phyloP scores from a whole-genome alignment of 2,797 vertebrate species.

The Chaetophractus vellerosus region DNA sequence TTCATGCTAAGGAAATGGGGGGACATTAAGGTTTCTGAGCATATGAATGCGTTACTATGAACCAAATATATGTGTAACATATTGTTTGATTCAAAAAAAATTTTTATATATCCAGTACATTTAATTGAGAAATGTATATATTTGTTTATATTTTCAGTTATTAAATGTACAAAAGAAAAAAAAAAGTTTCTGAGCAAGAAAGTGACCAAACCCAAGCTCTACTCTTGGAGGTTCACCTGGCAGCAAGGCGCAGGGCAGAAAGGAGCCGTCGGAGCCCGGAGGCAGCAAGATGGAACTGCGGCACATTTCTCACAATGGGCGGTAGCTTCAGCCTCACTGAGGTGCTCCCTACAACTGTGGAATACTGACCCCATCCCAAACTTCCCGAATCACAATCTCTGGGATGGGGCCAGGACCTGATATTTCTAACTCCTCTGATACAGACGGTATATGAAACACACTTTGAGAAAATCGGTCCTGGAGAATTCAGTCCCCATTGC shows the following conservation, averaged over 20 bases:
- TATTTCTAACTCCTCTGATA: background rate
- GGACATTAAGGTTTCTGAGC: background rate
- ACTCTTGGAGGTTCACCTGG: background rate
- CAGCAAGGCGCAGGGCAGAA: background rate
- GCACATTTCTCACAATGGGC: background rate
- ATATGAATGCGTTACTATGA: background rate
- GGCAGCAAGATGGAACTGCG: background rate
- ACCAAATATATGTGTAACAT: no score
- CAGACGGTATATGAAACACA: slow-evolving; percentile 21
- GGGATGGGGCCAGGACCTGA: background rate
- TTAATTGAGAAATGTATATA: no score
- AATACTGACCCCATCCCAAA: background rate
- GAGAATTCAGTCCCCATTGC: background rate
- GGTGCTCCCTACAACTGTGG: background rate
- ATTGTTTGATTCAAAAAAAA: no score
- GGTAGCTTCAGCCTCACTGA: background rate
- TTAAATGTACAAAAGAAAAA: no score
- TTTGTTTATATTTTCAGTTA: no score
- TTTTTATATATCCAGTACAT: no score
- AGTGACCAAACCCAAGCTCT: background rate
- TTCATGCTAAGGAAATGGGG: slow-evolving; percentile 35
- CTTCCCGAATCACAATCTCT: background rate
- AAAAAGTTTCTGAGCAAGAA: background rate
- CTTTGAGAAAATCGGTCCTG: slow-evolving; percentile 3
- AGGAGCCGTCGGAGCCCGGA: background rate